These are phyloP conservation scores for Semicossyphus pulcher DNA, from an alignment of 2,113 vertebrate genomes.

Conservation along the genomic window DNA sequence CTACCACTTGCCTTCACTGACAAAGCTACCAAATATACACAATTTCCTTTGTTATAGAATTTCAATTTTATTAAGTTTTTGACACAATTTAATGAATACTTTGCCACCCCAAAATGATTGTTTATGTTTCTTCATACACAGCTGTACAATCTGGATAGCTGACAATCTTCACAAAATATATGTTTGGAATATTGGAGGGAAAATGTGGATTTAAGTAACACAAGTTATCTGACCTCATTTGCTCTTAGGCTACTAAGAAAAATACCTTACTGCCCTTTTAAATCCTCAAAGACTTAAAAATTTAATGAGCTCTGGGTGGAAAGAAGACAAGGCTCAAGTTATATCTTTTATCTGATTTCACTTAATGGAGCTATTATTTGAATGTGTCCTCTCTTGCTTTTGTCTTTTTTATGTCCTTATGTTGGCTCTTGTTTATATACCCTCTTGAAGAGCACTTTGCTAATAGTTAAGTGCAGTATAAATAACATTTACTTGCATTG, in stretches of 20 bases:
- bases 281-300: conserved; percentile 15
- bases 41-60: background rate
- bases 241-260: conserved; percentile 1
- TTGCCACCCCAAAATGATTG: too few relatives aligned
- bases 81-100: too few relatives aligned
- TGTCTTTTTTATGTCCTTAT: conserved; percentile 40
- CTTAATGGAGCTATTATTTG: conserved; percentile 37
- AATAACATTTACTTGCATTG: conserved; percentile 23
- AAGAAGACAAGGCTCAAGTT: conserved; percentile 16
- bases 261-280: conserved; percentile 20
- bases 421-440: conserved; percentile 42
- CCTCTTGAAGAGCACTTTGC: conserved; percentile 20
- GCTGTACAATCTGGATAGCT: background rate
- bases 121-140: background rate
- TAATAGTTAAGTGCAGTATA: conserved; percentile 24
- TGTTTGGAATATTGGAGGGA: background rate
- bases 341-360: conserved; percentile 43
- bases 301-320: conserved; percentile 18
- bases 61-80: too few relatives aligned
- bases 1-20: too few relatives aligned
- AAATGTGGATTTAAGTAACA: background rate
- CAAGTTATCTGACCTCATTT: background rate
- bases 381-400: conserved; percentile 9
- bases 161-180: background rate
- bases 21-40: background rate